Percentiles rank a stretch among this genome's conserved stretches.
Evolutionary conservation across 2,797 vertebrate species (phyloP).

Genomic region (Gouania willdenowi): DNA sequence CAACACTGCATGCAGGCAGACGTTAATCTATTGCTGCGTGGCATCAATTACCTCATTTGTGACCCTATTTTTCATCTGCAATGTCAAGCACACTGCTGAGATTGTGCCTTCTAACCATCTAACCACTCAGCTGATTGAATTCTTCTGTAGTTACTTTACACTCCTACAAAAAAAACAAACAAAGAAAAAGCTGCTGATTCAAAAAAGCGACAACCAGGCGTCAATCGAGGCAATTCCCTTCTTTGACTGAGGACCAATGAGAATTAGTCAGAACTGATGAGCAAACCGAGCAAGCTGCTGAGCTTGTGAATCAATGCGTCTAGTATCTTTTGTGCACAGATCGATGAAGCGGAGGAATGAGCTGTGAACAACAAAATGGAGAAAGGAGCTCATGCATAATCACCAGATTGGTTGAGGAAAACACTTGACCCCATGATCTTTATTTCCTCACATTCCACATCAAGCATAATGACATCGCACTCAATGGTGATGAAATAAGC

Average conservation of each 20-base stretch:
- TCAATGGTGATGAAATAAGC: too few species aligned
- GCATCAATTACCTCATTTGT: constrained; percentile 9
- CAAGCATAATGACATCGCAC: too few species aligned
- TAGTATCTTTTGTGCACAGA: constrained; percentile 70
- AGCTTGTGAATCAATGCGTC: constrained; percentile 69
- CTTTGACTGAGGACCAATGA: constrained; percentile 37
- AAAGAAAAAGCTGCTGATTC: constrained; percentile 5
- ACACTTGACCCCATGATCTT: constrained; percentile 29
- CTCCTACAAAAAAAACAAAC: neutral
- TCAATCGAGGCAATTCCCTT: constrained; percentile 40
- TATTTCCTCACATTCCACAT: constrained; percentile 3
- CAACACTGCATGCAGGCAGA: constrained; percentile 1
- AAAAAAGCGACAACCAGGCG: constrained; percentile 7
- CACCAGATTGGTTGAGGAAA: too few species aligned
- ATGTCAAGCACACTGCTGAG: constrained; percentile 20
- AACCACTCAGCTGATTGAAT: constrained; percentile 4
- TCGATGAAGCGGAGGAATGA: constrained; percentile 58
- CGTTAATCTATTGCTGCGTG: constrained; percentile 20
- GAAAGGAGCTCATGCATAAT: constrained; percentile 7
- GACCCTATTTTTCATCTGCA: constrained; percentile 16
- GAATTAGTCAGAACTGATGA: constrained; percentile 59
- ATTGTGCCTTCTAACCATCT: neutral
- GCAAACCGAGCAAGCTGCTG: constrained; percentile 61
- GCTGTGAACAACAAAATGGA: constrained; percentile 36
- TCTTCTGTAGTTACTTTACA: neutral